Evolutionary conservation across 2,113 vertebrate species (phyloP).

Genomic region (Sander lucioperca): DNA sequence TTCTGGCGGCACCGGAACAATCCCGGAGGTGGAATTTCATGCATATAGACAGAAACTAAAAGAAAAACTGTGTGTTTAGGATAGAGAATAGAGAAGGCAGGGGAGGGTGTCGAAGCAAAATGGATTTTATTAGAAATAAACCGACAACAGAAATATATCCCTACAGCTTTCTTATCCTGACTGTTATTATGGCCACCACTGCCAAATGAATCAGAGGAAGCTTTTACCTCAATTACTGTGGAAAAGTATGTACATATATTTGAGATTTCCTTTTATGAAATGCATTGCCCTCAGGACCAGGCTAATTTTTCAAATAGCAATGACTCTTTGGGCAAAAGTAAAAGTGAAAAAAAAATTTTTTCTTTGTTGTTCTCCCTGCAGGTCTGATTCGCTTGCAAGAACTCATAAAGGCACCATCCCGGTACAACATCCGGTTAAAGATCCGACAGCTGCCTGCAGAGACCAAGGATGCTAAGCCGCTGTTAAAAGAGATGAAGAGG

Average conservation of each 20-base stretch:
- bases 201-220: conserved; percentile 49
- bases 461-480: conserved; percentile 96
- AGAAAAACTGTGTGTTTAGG: not conserved
- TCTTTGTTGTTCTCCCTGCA: conserved; percentile 76
- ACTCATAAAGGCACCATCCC: conserved; percentile 97
- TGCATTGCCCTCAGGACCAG: not conserved
- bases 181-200: conserved; percentile 62
- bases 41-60: not conserved
- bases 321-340: not conserved
- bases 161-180: conserved; percentile 52
- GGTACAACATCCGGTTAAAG: conserved; percentile 97
- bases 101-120: conserved; percentile 31
- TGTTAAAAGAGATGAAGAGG: conserved; percentile 98
- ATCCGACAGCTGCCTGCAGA: conserved; percentile 96
- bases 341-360: not conserved
- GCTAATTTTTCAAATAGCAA: not conserved
- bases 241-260: conserved; percentile 32
- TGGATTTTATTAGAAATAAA: conserved; percentile 61
- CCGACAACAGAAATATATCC: conserved; percentile 62
- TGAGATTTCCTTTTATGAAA: conserved; percentile 35
- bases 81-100: not conserved
- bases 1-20: no score
- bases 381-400: conserved; percentile 98
- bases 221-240: conserved; percentile 58
- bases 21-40: no score